Conservation (phyloP, 2,888 invertebrate genomes). For the Lasiommata megera region DNA sequence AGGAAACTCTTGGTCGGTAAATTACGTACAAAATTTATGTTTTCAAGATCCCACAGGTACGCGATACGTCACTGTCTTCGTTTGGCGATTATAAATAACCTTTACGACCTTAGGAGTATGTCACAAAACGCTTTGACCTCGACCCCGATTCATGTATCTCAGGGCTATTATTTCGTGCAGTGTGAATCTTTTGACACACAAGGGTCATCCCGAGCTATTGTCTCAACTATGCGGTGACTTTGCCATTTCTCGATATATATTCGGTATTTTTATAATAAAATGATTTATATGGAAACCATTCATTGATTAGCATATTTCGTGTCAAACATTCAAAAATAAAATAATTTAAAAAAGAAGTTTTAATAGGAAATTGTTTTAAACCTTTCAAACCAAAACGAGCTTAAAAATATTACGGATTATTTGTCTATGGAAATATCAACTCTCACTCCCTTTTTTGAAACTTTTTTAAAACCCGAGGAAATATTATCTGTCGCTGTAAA, state of each 20-base stretch:
- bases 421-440: no score
- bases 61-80: not conserved
- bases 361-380: no score
- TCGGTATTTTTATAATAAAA: no score
- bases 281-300: no score
- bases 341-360: no score
- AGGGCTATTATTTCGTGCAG: constrained; percentile 14
- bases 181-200: constrained; percentile 3
- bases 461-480: no score
- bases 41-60: not conserved
- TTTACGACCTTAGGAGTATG: not conserved
- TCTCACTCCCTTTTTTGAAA: no score
- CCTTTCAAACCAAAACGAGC: no score
- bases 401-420: no score
- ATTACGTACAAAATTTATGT: not conserved
- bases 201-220: constrained; percentile 1
- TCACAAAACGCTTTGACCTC: constrained; percentile 8
- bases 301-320: no score
- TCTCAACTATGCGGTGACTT: not conserved
- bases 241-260: not conserved
- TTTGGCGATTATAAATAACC: not conserved
- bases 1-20: not conserved
- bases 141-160: constrained; percentile 10
- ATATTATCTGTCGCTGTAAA: no score
- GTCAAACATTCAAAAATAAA: no score